phyloP scores from a whole-genome alignment of 2,888 invertebrate genomes.

The Calameuta pallipes region DNA sequence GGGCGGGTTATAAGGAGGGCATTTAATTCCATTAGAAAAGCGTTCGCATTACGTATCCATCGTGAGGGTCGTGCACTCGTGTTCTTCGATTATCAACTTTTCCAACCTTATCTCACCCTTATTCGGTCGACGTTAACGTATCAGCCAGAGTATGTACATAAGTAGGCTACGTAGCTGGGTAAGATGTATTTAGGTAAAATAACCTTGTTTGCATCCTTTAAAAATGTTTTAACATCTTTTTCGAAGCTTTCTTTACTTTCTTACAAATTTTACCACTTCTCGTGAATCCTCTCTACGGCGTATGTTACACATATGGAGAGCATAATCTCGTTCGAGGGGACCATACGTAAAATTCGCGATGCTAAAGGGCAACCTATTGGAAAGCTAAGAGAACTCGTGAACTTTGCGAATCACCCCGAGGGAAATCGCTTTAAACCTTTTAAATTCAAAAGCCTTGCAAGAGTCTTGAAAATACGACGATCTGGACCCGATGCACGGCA shows the following conservation, averaged over 20 bases:
- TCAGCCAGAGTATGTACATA: neutral
- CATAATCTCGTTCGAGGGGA: neutral
- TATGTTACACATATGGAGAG: neutral
- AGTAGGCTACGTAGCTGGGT: neutral
- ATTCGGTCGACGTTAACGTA: neutral
- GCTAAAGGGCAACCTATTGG: neutral
- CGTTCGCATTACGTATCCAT: neutral
- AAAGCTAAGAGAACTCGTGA: conserved; percentile 27
- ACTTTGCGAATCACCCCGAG: conserved; percentile 54
- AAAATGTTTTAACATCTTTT: conserved; percentile 7
- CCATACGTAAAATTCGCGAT: neutral
- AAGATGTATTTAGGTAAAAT: neutral
- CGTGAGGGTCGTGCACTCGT: neutral
- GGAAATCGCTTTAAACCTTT: conserved; percentile 67
- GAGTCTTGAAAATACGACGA: conserved; percentile 23
- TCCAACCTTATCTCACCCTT: neutral
- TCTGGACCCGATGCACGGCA: conserved; percentile 33
- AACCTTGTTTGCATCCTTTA: neutral
- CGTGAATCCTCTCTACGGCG: neutral
- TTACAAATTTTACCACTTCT: neutral
- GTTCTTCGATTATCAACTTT: neutral
- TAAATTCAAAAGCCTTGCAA: conserved; percentile 53
- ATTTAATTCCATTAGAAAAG: conserved; percentile 65
- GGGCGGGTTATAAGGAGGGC: conserved; percentile 59
- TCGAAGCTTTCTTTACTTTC: conserved; percentile 13